Evolutionary conservation across 1,140 invertebrate genomes (phyloP).

Genomic region (Pemphigus obesinymphae): DNA sequence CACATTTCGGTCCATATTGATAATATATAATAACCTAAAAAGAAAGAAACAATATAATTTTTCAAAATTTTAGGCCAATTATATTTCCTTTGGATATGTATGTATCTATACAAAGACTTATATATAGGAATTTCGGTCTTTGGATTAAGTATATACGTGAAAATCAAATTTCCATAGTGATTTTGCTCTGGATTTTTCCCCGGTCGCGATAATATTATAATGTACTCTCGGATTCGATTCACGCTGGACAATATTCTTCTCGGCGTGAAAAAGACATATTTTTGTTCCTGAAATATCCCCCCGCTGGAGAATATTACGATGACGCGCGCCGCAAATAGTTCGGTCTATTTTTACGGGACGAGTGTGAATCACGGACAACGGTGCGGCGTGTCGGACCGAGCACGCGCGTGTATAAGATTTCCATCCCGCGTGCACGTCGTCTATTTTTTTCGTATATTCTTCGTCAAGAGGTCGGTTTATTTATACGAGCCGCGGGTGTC

Average conservation of each 20-base stretch:
- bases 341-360: slow-evolving; percentile 30
- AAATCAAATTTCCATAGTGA: too few species aligned
- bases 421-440: not conserved
- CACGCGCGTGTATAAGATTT: not conserved
- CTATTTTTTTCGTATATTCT: slow-evolving; percentile 9
- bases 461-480: slow-evolving; percentile 15
- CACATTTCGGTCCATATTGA: too few species aligned
- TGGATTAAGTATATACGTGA: too few species aligned
- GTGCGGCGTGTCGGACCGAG: not conserved
- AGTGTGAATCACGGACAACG: not conserved
- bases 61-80: too few species aligned
- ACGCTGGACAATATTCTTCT: not conserved
- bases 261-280: not conserved
- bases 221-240: too few species aligned
- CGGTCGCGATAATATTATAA: too few species aligned
- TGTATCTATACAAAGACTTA: too few species aligned
- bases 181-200: too few species aligned
- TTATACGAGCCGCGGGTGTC: slow-evolving; percentile 17
- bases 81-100: too few species aligned
- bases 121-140: too few species aligned
- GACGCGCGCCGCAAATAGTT: slow-evolving; percentile 1
- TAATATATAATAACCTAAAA: too few species aligned
- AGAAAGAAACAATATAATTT: too few species aligned
- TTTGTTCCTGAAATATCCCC: not conserved
- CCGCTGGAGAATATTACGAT: slow-evolving; percentile 6